Base-by-base conservation (phyloP, 2,797 vertebrate species). In the Tragopan temminckii region DNA sequence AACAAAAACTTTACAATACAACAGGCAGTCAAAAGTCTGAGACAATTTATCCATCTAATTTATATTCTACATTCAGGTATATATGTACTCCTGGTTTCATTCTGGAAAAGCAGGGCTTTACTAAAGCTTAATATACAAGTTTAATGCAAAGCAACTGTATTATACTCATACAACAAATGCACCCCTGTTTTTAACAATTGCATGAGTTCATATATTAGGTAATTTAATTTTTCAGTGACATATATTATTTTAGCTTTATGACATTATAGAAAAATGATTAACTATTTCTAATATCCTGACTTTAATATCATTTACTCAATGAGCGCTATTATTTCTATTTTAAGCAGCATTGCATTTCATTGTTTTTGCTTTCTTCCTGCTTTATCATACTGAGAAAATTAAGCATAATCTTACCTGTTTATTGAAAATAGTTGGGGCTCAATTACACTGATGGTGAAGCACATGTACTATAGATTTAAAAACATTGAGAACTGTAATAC, bases 401-500 rank as follows among this genome's bases (percentile, higher is more conserved):
- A 63, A 77, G 18, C 5, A 29, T 63, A 55, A 50, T 52, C 14
- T 64, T 42, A 43, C 7, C 20, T 76, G 9, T 55, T 68, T 40
- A 15, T 18, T 57, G 33, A 83, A 45, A 80, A 80, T 4, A 38
- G 11, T 24, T 16, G 7, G 24, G 1, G 0, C 5, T 45, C 13
- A 62, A 35, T 24, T 10, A 3, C 63, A 69, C 25, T 71, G 33
- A 38, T 40, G 8, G 4, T 20, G 8, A 69, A 76, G 6, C 2
- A 24, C 0, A 0, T 35, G 5, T 67, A 36, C 8, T 24, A 67
- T 19, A 27, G 13, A 45, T 76, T 76, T 67, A 1, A 48, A 84
- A 76, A 72, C 9, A 0, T 1, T 72, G 7, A 70, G 11, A 75
- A 76, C 48, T 24, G 13, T 53, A 35, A 36, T 20, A 45, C 4